phyloP scores from a whole-genome alignment of 2,888 invertebrate species.

The Nephrotoma guestfalica region DNA sequence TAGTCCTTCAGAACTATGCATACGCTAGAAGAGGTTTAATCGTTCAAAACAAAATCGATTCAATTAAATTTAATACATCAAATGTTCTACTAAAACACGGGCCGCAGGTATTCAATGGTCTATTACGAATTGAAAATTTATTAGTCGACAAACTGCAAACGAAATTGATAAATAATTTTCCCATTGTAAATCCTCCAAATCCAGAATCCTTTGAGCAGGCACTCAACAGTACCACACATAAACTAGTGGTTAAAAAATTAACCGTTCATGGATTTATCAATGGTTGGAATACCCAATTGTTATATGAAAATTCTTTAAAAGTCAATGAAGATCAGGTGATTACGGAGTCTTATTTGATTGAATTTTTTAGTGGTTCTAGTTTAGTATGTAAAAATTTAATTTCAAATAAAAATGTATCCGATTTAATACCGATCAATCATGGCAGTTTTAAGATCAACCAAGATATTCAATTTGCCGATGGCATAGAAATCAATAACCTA shows the following conservation, averaged over 20 bases:
- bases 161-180: constrained; percentile 14
- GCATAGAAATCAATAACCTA: constrained; percentile 29
- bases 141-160: constrained; percentile 19
- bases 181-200: not conserved
- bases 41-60: constrained; percentile 18
- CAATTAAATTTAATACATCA: constrained; percentile 19
- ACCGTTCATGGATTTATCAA: constrained; percentile 36
- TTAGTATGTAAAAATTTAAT: constrained; percentile 20
- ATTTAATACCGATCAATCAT: constrained; percentile 28
- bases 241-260: constrained; percentile 25
- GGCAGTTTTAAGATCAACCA: constrained; percentile 32
- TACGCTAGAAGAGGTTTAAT: not conserved
- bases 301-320: constrained; percentile 35
- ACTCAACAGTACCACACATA: not conserved
- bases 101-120: constrained; percentile 12
- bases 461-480: constrained; percentile 31
- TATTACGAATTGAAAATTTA: constrained; percentile 27
- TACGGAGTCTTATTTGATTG: constrained; percentile 18
- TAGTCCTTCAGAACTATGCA: not conserved
- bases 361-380: constrained; percentile 22
- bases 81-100: constrained; percentile 21
- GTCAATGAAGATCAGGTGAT: constrained; percentile 35
- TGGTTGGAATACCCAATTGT: constrained; percentile 28
- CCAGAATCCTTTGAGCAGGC: not conserved
- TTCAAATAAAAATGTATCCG: constrained; percentile 18